phyloP scores from a whole-genome alignment of 1,140 invertebrate species.

The Dendroctonus valens region DNA sequence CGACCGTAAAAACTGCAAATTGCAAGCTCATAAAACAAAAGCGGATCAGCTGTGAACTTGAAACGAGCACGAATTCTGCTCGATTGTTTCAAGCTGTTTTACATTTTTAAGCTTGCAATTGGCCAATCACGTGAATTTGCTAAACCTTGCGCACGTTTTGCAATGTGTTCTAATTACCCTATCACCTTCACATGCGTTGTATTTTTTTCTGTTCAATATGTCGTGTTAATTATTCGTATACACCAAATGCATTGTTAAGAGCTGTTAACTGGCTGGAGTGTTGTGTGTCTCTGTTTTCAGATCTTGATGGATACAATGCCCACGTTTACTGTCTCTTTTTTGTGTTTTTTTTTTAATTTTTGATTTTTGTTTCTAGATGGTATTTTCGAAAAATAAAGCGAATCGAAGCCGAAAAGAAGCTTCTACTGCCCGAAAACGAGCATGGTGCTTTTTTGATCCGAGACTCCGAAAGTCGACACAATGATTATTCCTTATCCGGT shows the following conservation, averaged over 20 bases:
- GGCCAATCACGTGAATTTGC: background rate
- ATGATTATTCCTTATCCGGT: constrained; percentile 99
- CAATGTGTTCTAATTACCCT: constrained; percentile 8
- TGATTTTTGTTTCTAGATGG: constrained; percentile 75
- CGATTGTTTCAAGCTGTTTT: background rate
- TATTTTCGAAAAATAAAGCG: constrained; percentile 99
- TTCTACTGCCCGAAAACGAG: constrained; percentile 95
- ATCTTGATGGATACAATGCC: no score
- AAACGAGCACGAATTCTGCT: no score
- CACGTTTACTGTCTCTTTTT: no score
- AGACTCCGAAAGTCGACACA: constrained; percentile 97
- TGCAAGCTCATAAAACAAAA: no score
- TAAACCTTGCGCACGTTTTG: constrained; percentile 5
- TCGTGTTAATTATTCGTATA: constrained; percentile 5
- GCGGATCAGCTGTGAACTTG: no score
- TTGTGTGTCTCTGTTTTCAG: no score
- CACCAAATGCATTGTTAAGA: constrained; percentile 1
- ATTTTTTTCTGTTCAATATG: background rate
- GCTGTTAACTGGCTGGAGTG: background rate
- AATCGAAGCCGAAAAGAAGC: constrained; percentile 98
- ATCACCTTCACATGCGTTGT: background rate
- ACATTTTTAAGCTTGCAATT: constrained; percentile 4
- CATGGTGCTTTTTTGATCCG: constrained; percentile 98
- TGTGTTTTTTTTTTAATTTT: background rate
- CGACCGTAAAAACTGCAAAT: no score